Percentiles rank a stretch among this genome's conserved stretches.
Conservation (phyloP, 2,888 invertebrate species). For the Epistrophe eligans region DNA sequence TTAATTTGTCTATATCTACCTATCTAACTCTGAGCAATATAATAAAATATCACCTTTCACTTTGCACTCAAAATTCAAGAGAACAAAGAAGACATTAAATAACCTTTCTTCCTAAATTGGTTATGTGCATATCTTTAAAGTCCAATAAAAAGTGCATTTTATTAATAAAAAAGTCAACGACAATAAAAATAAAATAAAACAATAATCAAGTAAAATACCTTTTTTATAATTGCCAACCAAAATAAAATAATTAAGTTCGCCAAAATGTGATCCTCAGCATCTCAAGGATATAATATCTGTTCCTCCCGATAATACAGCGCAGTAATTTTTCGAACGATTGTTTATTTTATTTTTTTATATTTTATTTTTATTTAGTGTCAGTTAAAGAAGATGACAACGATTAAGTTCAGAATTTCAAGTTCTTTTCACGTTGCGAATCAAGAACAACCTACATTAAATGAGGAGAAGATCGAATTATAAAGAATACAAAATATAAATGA, state of each 20-base stretch:
- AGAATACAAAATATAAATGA: conserved; percentile 40
- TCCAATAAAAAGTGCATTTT: conserved; percentile 26
- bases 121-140: conserved; percentile 25
- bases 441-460: conserved; percentile 70
- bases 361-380: conserved; percentile 31
- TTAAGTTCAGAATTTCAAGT: conserved; percentile 65
- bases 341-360: conserved; percentile 16
- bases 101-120: conserved; percentile 11
- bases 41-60: conserved; percentile 68
- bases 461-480: conserved; percentile 41
- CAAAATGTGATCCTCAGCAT: conserved; percentile 52
- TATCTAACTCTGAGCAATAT: background rate
- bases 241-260: conserved; percentile 57
- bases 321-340: conserved; percentile 4
- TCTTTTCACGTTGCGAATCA: conserved; percentile 55
- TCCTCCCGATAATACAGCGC: conserved; percentile 13
- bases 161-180: conserved; percentile 10
- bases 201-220: conserved; percentile 34
- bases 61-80: conserved; percentile 61
- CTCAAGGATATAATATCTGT: conserved; percentile 24
- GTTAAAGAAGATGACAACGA: conserved; percentile 64
- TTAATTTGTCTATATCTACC: background rate
- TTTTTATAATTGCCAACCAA: conserved; percentile 30
- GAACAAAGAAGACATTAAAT: conserved; percentile 31
- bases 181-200: background rate